Evolutionary conservation across 1,140 invertebrate genomes (phyloP).

Genomic region (Eupristina koningsbergeri): DNA sequence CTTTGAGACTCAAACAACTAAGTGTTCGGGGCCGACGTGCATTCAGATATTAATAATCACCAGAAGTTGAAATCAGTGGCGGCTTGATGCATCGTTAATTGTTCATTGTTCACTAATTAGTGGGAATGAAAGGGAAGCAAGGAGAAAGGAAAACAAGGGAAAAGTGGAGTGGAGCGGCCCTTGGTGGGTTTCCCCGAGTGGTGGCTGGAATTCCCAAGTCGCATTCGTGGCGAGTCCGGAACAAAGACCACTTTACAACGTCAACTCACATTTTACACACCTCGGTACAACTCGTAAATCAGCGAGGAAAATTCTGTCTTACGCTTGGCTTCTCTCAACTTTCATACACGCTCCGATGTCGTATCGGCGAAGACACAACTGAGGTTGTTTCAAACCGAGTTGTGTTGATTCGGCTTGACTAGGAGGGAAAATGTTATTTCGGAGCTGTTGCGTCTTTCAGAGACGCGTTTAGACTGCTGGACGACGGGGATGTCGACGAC

Average conservation of each 20-base stretch:
- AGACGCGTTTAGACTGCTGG: constrained; percentile 41
- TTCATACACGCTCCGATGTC: background rate
- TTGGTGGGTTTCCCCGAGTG: background rate
- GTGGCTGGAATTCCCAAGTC: background rate
- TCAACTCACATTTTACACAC: no score
- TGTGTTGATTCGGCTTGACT: background rate
- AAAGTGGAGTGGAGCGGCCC: background rate
- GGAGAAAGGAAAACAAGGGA: background rate
- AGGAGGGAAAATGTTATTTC: constrained; percentile 10
- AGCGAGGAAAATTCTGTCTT: no score
- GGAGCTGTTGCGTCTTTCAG: constrained; percentile 22
- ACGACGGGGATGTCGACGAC: constrained; percentile 29
- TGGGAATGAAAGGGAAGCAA: no score
- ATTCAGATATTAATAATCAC: background rate
- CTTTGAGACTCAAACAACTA: background rate
- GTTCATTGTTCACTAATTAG: background rate
- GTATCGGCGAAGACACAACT: background rate
- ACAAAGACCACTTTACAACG: background rate
- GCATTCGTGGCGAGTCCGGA: background rate
- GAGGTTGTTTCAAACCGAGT: background rate
- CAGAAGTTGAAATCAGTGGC: no score
- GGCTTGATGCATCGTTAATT: background rate
- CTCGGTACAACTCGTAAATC: no score
- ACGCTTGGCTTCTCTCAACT: no score
- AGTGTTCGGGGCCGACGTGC: no score